Evolutionary conservation across 1,140 invertebrate species (phyloP), one percentile per base, ranked within the genome.

Genomic region (Dermatophagoides farinae): DNA sequence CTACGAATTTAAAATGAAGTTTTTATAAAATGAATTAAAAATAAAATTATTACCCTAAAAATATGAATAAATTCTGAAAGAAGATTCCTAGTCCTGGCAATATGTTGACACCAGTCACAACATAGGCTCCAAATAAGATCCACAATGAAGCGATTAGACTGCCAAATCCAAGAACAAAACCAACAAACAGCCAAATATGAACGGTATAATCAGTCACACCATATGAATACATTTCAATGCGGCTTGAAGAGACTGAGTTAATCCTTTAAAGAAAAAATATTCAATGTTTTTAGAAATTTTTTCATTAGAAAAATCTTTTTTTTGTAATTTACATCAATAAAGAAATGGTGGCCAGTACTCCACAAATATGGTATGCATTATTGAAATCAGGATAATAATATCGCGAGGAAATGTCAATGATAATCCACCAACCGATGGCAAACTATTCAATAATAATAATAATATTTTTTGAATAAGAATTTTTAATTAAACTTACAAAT

Each of bases 351-450:
- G 86, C 87, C 71, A 96, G 81, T 25, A 95, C 82, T 23, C 93
- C 93, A 71, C 90, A 92, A n/a, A 92, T 79, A 69, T 90, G 83
- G 72, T 91, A 92, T 16, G 86, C 82, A 68, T 79, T 78, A 65
- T 76, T 71, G 68, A 88, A 81, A 31, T 85, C 78, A 20, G 67
- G 65, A 38, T 68, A 67, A 6, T 85, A 81, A 71, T 87, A 85
- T 6, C 80, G 78, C 9, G 84, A 81, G 61, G 87, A 83, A 23
- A 89, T 87, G 77, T 97, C 92, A 69, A 97, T 95, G 53, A 93
- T 84, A 54, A 93, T 81, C 93, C 95, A 98, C 91, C 93, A 97
- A 40, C 91, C 93, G 62, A 81, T 75, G 67, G 89, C 93, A 74
- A 97, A 97, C 90, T 92, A 70, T 31, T 16, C 2, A 20, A 23